These are phyloP conservation scores for Nanorana parkeri DNA, from an alignment of 2,113 vertebrate species.

Conservation along the genomic window DNA sequence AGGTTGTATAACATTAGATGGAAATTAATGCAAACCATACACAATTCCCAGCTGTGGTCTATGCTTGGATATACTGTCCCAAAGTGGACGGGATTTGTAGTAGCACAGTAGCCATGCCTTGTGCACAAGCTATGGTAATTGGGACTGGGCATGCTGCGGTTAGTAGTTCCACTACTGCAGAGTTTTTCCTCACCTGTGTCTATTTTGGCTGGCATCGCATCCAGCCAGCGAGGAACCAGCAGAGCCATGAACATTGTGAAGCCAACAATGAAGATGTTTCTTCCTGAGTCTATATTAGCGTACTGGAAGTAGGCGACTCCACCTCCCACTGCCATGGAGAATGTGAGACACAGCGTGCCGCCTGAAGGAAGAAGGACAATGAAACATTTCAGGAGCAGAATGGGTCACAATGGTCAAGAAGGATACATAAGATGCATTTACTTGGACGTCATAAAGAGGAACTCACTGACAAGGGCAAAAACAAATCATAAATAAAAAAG, in stretches of 20 bases:
- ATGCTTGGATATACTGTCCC: no score
- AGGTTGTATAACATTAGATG: no score
- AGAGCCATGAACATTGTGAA: constrained; percentile 86
- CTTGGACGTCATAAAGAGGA: no score
- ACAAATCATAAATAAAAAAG: no score
- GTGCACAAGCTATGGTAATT: not conserved
- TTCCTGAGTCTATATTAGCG: constrained; percentile 81
- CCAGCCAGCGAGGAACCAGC: constrained; percentile 79
- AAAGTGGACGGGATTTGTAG: not conserved
- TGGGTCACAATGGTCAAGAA: no score
- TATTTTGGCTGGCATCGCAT: constrained; percentile 57
- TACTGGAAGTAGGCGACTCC: constrained; percentile 85
- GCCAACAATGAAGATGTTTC: constrained; percentile 87
- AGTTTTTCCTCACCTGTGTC: constrained; percentile 69
- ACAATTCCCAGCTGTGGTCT: no score
- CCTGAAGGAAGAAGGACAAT: constrained; percentile 65
- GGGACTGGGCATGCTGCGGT: no score
- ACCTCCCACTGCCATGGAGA: constrained; percentile 75
- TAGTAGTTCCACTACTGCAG: no score
- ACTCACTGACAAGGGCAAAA: no score
- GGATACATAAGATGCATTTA: no score
- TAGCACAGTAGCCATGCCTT: not conserved
- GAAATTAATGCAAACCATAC: no score
- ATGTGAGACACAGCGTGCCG: constrained; percentile 79
- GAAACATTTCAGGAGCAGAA: not conserved